Percentiles rank a stretch among this genome's conserved stretches.
Conservation (phyloP, 1,140 invertebrate species). For the Penaeus indicus region DNA sequence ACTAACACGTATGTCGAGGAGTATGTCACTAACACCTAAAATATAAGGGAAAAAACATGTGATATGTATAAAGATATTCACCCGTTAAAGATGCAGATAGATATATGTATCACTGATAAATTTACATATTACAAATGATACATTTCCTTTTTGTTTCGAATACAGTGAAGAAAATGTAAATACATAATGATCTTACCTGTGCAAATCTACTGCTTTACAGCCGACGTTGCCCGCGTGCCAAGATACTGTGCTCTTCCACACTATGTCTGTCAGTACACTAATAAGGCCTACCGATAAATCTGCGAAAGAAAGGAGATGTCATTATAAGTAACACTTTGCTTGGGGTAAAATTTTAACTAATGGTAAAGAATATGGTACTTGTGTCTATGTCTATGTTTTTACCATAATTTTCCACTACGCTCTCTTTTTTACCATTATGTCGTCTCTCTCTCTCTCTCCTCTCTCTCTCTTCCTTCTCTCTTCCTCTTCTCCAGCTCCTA, state of each 20-base stretch:
- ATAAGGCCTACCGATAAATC: slow-evolving; percentile 90
- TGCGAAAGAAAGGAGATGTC: slow-evolving; percentile 72
- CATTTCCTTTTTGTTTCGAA: too few relatives aligned
- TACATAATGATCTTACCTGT: slow-evolving; percentile 74
- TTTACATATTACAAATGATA: too few relatives aligned
- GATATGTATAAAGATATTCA: not conserved
- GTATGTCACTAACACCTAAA: slow-evolving; percentile 81
- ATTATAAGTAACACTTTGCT: not conserved
- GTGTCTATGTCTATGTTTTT: too few relatives aligned
- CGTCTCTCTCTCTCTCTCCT: too few relatives aligned
- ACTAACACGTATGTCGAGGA: slow-evolving; percentile 95
- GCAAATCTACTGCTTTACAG: slow-evolving; percentile 88
- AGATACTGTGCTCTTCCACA: slow-evolving; percentile 87
- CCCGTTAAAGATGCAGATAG: not conserved
- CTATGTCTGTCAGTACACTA: slow-evolving; percentile 88
- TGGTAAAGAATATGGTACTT: not conserved
- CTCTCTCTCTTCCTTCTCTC: too few relatives aligned
- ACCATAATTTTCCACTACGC: too few relatives aligned
- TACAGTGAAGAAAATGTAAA: not conserved
- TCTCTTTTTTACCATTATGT: too few relatives aligned
- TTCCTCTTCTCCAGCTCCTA: too few relatives aligned
- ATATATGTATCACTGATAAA: not conserved
- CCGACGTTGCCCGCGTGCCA: slow-evolving; percentile 90
- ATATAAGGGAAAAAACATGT: not conserved
- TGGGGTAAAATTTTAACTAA: not conserved